phyloP scores from a whole-genome alignment of 1,140 invertebrate species.

The Drosophila bipectinata region DNA sequence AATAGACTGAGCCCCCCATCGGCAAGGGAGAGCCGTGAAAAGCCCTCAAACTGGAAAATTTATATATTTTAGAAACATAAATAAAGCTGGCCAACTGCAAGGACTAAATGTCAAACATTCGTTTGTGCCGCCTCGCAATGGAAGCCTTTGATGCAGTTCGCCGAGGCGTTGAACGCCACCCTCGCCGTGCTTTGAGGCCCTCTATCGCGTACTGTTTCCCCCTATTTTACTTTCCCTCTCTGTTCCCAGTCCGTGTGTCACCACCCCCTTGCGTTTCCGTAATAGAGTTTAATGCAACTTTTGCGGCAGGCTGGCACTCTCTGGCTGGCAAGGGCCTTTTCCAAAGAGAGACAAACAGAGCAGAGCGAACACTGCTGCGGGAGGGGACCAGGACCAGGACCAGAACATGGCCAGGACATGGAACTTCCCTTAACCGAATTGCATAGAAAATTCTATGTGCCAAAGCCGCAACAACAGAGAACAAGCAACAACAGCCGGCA shows the following conservation, averaged over 20 bases:
- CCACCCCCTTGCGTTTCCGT: slow-evolving; percentile 46
- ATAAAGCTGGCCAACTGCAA: slow-evolving; percentile 40
- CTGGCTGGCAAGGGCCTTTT: slow-evolving; percentile 51
- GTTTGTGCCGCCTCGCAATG: slow-evolving; percentile 33
- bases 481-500: slow-evolving; percentile 49
- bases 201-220: slow-evolving; percentile 3
- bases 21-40: neutral
- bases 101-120: slow-evolving; percentile 66
- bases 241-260: neutral
- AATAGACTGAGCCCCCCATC: no score
- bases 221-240: slow-evolving; percentile 27
- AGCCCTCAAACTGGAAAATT: slow-evolving; percentile 31
- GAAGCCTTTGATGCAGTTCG: slow-evolving; percentile 61
- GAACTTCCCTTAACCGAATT: slow-evolving; percentile 44
- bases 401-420: neutral
- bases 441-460: slow-evolving; percentile 35
- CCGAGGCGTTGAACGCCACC: slow-evolving; percentile 50
- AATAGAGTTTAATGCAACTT: slow-evolving; percentile 78
- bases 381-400: neutral
- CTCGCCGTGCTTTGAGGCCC: slow-evolving; percentile 33
- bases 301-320: slow-evolving; percentile 44
- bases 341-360: slow-evolving; percentile 28
- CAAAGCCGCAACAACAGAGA: slow-evolving; percentile 27
- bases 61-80: slow-evolving; percentile 49
- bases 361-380: neutral